Evolutionary conservation across 92 coral and sea anemone genomes (phyloP).

Genomic region (Umimayanthus kanabou): DNA sequence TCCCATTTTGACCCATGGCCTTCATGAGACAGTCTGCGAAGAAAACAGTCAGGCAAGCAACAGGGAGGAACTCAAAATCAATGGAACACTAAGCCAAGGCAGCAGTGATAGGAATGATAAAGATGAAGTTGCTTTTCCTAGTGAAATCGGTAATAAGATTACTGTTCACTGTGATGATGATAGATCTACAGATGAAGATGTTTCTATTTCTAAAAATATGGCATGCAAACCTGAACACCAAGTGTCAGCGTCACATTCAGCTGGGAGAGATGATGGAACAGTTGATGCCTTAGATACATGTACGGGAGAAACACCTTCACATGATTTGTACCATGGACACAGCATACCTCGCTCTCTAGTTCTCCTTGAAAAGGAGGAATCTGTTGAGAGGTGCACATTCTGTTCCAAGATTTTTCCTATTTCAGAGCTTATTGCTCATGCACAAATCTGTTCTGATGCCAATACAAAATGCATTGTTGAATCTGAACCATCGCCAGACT

Average conservation of each 20-base stretch:
- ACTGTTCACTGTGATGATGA: neutral
- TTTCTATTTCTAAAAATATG: neutral
- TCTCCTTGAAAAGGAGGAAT: constrained; percentile 44
- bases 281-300: neutral
- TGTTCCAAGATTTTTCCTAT: constrained; percentile 44
- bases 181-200: neutral
- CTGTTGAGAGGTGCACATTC: constrained; percentile 56
- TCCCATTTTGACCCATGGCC: constrained; percentile 40
- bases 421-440: constrained; percentile 45
- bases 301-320: neutral
- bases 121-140: constrained; percentile 18
- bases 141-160: neutral
- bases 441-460: constrained; percentile 33
- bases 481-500: constrained; percentile 13
- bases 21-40: constrained; percentile 60
- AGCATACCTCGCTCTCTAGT: neutral
- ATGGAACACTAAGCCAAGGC: too few relatives aligned
- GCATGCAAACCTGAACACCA: neutral
- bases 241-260: neutral
- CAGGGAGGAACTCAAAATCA: too few relatives aligned
- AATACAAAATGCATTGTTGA: constrained; percentile 29
- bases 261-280: neutral
- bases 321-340: neutral
- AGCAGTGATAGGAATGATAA: constrained; percentile 21
- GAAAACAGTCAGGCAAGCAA: constrained; percentile 31